phyloP scores from a whole-genome alignment of 2,797 vertebrate genomes.

The Rhinogobio ventralis region DNA sequence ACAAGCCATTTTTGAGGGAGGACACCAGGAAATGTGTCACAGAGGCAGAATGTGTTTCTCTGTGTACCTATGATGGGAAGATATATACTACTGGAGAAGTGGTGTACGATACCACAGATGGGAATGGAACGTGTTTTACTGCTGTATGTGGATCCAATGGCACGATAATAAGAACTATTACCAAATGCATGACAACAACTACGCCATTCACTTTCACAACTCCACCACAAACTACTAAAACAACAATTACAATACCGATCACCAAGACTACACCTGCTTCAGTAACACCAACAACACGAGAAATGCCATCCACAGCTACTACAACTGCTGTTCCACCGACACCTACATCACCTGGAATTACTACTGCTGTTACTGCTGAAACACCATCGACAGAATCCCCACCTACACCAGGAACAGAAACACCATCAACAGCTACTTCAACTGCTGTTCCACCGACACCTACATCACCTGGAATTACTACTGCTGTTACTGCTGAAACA shows the following conservation, averaged over 20 bases:
- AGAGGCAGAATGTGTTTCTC: constrained; percentile 71
- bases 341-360: not conserved
- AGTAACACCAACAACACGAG: not conserved
- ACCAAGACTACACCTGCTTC: not conserved
- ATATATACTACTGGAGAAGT: constrained; percentile 67
- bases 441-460: not conserved
- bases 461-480: not conserved
- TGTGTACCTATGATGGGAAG: constrained; percentile 77
- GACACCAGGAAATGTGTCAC: constrained; percentile 81
- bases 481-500: constrained; percentile 14
- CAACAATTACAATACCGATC: not conserved
- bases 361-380: not conserved
- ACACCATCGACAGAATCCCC: not conserved
- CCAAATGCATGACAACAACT: constrained; percentile 63
- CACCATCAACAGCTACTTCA: not conserved
- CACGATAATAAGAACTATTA: constrained; percentile 65
- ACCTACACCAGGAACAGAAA: not conserved
- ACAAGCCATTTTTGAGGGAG: constrained; percentile 81
- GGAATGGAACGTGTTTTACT: constrained; percentile 79
- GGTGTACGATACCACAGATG: constrained; percentile 85
- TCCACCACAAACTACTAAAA: not conserved
- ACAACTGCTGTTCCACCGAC: not conserved
- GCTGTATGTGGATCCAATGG: constrained; percentile 80
- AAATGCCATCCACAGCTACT: not conserved
- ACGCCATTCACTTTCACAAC: constrained; percentile 53